These are phyloP conservation scores for Apostichopus leukothele DNA, from an alignment of 53 echinoderm and acorn worm species.

Conservation along the genomic window DNA sequence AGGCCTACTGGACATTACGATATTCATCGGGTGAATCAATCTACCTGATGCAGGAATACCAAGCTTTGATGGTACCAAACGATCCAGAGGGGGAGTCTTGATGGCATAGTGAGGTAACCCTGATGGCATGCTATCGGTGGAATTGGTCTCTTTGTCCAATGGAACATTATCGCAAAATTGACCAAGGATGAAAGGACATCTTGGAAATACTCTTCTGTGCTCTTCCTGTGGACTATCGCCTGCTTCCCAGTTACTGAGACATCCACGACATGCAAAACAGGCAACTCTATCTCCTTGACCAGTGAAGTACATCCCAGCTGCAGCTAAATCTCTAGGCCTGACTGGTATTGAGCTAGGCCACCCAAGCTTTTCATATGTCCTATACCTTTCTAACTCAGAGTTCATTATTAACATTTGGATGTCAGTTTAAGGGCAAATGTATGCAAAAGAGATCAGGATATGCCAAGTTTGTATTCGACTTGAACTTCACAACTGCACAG, in stretches of 20 bases:
- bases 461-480: too few species aligned
- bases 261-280: constrained; percentile 30
- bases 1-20: constrained; percentile 16
- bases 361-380: not conserved
- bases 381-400: constrained; percentile 14
- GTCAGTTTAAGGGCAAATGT: too few species aligned
- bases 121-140: constrained; percentile 31
- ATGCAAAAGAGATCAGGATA: too few species aligned
- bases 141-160: not conserved
- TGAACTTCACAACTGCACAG: too few species aligned
- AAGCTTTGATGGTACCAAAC: constrained; percentile 4
- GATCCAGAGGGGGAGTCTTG: not conserved
- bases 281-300: constrained; percentile 39
- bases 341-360: constrained; percentile 29
- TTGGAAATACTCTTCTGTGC: constrained; percentile 30
- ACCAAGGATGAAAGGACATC: constrained; percentile 14
- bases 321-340: constrained; percentile 20
- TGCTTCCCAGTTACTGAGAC: constrained; percentile 31
- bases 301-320: constrained; percentile 35
- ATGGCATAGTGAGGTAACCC: constrained; percentile 1
- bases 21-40: constrained; percentile 23
- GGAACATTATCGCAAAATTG: not conserved
- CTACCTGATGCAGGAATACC: constrained; percentile 38
- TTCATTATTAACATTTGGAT: constrained; percentile 18
- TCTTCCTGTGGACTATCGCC: constrained; percentile 19